Percentiles rank a stretch among this genome's conserved stretches.
Conservation (phyloP, 1,140 invertebrate genomes). For the Calephelis nemesis region DNA sequence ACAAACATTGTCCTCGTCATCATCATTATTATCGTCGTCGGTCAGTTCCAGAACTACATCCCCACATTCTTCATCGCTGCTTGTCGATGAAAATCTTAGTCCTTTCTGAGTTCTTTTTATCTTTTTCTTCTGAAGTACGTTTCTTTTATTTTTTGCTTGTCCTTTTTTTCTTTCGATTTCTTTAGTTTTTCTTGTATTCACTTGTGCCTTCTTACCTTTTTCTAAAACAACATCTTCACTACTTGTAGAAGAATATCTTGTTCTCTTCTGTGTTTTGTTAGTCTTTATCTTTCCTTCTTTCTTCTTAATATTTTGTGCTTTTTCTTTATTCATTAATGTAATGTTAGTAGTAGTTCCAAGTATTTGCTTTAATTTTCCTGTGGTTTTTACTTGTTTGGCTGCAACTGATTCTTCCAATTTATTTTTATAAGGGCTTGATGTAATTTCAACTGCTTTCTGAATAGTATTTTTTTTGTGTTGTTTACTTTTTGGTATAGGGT, state of each 20-base stretch:
- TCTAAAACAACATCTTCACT: neutral
- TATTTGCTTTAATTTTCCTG: neutral
- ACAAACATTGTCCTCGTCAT: too few relatives aligned
- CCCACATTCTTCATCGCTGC: too few relatives aligned
- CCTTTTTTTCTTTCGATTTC: neutral
- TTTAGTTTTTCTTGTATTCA: constrained; percentile 1
- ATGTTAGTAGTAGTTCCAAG: neutral
- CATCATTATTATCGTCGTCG: too few relatives aligned
- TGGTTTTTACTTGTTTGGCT: too few relatives aligned
- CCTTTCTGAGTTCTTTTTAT: too few relatives aligned
- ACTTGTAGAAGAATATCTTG: neutral
- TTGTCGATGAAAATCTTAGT: too few relatives aligned
- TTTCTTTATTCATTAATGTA: neutral
- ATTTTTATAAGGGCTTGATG: neutral
- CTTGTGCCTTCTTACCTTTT: neutral
- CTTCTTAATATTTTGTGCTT: neutral
- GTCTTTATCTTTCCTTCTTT: neutral
- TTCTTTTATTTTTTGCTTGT: too few relatives aligned
- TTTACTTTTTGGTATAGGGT: neutral
- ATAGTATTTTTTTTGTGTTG: neutral
- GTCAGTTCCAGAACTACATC: too few relatives aligned
- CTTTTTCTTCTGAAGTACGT: too few relatives aligned
- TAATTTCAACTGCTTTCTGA: constrained; percentile 13
- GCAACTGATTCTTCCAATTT: too few relatives aligned
- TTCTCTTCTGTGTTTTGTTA: neutral